Evolutionary conservation across 2,888 invertebrate species (phyloP).

Genomic region (Pristionchus arcanus): DNA sequence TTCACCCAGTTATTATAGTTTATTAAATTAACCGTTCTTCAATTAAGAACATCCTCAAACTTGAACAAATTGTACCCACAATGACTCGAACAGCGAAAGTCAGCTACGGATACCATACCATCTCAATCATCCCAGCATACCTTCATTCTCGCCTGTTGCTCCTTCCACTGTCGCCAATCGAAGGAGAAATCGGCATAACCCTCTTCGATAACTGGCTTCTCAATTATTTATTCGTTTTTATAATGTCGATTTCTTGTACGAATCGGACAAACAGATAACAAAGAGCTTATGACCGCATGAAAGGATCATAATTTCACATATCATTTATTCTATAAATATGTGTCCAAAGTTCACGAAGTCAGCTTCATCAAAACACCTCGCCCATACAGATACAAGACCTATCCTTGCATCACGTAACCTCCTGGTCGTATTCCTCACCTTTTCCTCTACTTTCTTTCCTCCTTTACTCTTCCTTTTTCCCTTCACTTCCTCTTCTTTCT

Average conservation of each 20-base stretch:
- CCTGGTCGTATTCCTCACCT: not conserved
- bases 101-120: too few species aligned
- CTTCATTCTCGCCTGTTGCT: constrained; percentile 51
- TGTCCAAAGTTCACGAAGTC: too few species aligned
- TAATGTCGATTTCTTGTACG: too few species aligned
- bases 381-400: not conserved
- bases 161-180: constrained; percentile 58
- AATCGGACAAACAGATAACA: not conserved
- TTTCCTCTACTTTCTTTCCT: not conserved
- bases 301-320: not conserved
- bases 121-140: not conserved
- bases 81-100: too few species aligned
- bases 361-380: not conserved
- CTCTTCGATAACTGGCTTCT: constrained; percentile 13
- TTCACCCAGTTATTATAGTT: not conserved
- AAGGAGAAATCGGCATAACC: constrained; percentile 55
- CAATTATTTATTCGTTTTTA: not conserved
- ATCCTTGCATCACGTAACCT: not conserved
- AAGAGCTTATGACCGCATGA: not conserved
- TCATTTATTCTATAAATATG: not conserved
- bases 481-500: constrained; percentile 44
- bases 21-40: not conserved
- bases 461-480: constrained; percentile 48
- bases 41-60: too few species aligned
- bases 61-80: too few species aligned